Conservation (phyloP, 2,797 vertebrate species). For the Cryptoprocta ferox region DNA sequence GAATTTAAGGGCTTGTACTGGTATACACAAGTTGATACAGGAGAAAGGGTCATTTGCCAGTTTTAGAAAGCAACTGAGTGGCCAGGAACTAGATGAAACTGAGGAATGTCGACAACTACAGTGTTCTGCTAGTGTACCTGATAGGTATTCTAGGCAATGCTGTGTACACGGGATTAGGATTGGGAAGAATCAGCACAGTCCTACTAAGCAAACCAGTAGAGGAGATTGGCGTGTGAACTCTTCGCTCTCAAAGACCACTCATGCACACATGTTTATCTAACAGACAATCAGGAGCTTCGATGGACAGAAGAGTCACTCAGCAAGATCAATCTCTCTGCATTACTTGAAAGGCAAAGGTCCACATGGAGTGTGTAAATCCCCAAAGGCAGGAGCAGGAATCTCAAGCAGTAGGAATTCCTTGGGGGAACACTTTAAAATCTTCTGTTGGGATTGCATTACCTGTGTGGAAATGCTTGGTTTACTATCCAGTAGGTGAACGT, state of each 20-base stretch:
- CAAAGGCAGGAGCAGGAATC: slow-evolving; percentile 25
- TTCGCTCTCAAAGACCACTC: background rate
- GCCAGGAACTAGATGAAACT: background rate
- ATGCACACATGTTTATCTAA: background rate
- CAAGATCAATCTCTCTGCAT: slow-evolving; percentile 33
- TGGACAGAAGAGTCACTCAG: background rate
- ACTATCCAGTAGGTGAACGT: background rate
- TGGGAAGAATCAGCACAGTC: background rate
- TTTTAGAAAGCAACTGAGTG: slow-evolving; percentile 28
- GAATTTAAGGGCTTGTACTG: background rate
- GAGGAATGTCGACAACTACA: background rate
- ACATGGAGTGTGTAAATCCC: background rate
- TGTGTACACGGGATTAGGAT: background rate
- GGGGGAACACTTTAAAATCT: background rate
- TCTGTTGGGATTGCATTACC: background rate
- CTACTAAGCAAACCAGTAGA: background rate
- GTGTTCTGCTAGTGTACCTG: background rate
- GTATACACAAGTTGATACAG: background rate
- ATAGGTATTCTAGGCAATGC: background rate
- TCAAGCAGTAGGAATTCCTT: slow-evolving; percentile 37
- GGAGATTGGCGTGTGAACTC: background rate
- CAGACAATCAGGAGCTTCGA: background rate
- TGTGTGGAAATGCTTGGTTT: background rate
- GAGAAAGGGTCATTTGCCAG: background rate
- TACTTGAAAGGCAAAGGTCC: slow-evolving; percentile 46